These are phyloP conservation scores for Ciconia boyciana DNA, from an alignment of 2,113 vertebrate genomes.

Conservation along the genomic window DNA sequence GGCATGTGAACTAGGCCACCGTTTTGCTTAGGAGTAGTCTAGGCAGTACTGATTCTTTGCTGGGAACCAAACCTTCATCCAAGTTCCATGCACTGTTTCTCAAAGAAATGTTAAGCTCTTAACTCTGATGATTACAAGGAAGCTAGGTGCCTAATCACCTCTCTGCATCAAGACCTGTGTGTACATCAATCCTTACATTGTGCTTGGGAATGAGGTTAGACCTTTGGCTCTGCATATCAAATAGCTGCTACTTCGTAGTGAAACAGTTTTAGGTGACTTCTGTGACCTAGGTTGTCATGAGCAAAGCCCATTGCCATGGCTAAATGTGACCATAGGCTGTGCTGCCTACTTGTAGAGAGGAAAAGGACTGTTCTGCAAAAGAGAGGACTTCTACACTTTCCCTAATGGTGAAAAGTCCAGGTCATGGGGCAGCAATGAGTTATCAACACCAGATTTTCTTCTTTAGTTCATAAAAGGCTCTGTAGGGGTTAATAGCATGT, in stretches of 20 bases:
- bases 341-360: not conserved
- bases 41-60: not conserved
- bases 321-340: not conserved
- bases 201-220: not conserved
- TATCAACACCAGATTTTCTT: not conserved
- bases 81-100: not conserved
- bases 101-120: not conserved
- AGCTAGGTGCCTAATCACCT: not conserved
- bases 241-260: not conserved
- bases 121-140: not conserved
- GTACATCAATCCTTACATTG: not conserved
- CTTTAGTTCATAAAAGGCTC: not conserved
- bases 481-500: not conserved
- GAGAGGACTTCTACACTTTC: not conserved
- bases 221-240: fast-evolving
- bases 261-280: not conserved
- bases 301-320: not conserved
- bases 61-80: not conserved
- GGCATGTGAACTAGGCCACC: not conserved
- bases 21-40: not conserved
- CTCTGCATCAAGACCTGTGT: not conserved
- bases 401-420: not conserved
- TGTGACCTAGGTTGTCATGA: not conserved
- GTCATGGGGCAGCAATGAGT: not conserved
- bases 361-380: not conserved